Evolutionary conservation across 2,888 invertebrate genomes (phyloP).

Genomic region (Thereva nobilitata): DNA sequence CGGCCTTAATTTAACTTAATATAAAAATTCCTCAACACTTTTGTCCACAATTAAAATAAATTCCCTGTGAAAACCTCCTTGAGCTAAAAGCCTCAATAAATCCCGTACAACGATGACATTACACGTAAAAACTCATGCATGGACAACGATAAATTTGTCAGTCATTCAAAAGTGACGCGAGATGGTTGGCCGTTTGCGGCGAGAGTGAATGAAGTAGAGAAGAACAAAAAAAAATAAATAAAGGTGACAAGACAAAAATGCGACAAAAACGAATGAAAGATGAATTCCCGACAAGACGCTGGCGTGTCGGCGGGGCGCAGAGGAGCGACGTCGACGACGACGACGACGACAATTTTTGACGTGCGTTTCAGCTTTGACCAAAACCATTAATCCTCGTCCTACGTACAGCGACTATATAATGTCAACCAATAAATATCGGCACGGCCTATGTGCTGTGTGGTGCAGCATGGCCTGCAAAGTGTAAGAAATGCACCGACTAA

Average conservation of each 20-base stretch:
- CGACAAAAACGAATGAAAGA: conserved; percentile 12
- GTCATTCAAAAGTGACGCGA: conserved; percentile 8
- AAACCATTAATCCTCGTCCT: conserved; percentile 33
- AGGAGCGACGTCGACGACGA: too few relatives aligned
- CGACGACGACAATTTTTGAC: conserved; percentile 31
- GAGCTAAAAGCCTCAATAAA: conserved; percentile 3
- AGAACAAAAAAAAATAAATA: background rate
- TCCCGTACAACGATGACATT: conserved; percentile 31
- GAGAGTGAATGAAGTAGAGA: background rate
- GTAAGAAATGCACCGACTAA: background rate
- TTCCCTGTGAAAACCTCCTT: too few relatives aligned
- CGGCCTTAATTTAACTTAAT: too few relatives aligned
- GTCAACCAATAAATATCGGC: conserved; percentile 30
- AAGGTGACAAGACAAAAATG: background rate
- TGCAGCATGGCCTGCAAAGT: background rate
- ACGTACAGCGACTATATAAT: conserved; percentile 20
- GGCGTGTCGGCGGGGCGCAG: background rate
- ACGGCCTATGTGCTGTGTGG: background rate
- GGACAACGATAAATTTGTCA: conserved; percentile 33
- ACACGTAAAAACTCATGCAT: conserved; percentile 21
- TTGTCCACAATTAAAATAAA: too few relatives aligned
- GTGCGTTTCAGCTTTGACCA: conserved; percentile 31
- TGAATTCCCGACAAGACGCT: conserved; percentile 27
- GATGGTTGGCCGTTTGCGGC: background rate
- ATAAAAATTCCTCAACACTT: too few relatives aligned